Conservation (phyloP, 2,113 vertebrate genomes). For the Ophthalmolycus amberensis region DNA sequence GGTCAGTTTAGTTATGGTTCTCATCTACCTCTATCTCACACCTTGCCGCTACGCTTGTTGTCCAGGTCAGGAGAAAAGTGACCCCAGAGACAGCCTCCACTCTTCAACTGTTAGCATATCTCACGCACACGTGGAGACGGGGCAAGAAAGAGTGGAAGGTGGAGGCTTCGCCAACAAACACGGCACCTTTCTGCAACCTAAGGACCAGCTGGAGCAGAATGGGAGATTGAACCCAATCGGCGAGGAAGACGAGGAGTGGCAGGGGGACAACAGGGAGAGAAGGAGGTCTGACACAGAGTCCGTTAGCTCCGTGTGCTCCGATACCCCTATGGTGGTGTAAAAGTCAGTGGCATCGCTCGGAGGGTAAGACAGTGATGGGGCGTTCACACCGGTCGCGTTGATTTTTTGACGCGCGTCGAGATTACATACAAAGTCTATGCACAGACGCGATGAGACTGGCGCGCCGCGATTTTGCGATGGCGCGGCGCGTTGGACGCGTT, state of each 20-base stretch:
- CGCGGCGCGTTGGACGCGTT: too few species aligned
- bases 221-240: conserved; percentile 89
- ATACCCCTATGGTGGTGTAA: conserved; percentile 95
- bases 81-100: conserved; percentile 89
- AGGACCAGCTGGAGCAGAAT: conserved; percentile 88
- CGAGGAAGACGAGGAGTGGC: conserved; percentile 81
- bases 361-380: not conserved
- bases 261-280: conserved; percentile 78
- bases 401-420: too few species aligned
- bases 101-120: conserved; percentile 92
- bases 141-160: conserved; percentile 20
- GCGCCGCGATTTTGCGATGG: too few species aligned
- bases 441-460: too few species aligned
- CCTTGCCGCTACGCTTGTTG: conserved; percentile 92
- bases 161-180: conserved; percentile 80
- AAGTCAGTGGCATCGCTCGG: not conserved
- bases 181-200: conserved; percentile 81
- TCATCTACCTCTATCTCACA: conserved; percentile 96
- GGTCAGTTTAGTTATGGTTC: conserved; percentile 91
- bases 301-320: conserved; percentile 93
- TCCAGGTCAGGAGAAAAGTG: conserved; percentile 78
- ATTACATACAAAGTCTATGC: too few species aligned
- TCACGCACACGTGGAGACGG: conserved; percentile 83
- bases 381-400: too few species aligned
- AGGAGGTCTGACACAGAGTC: conserved; percentile 92